phyloP scores from a whole-genome alignment of 2,888 invertebrate species.

The Mythimna loreyi region DNA sequence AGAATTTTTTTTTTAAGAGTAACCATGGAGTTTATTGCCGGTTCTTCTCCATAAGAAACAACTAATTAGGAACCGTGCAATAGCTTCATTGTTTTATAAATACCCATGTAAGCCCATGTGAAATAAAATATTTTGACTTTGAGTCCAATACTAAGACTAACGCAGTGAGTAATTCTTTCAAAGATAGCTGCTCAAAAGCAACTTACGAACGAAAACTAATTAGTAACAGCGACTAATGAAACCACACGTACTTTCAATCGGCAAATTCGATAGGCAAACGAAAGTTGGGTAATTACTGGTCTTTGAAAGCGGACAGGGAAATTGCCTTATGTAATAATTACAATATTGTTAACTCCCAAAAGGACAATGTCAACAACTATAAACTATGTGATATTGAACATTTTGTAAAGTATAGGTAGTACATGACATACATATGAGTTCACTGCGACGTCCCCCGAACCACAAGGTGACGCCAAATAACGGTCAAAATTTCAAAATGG shows the following conservation, averaged over 20 bases:
- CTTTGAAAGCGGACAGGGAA: conserved; percentile 19
- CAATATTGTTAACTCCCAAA: neutral
- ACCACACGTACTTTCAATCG: conserved; percentile 18
- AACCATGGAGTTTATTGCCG: too few species aligned
- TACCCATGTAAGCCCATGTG: too few species aligned
- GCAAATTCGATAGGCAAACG: conserved; percentile 9
- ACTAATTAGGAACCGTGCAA: too few species aligned
- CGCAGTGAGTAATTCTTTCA: conserved; percentile 10
- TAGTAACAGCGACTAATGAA: conserved; percentile 24
- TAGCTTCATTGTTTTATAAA: too few species aligned
- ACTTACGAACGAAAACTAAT: conserved; percentile 9
- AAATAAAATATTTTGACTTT: too few species aligned
- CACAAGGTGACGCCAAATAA: conserved; percentile 63
- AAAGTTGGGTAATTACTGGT: conserved; percentile 31
- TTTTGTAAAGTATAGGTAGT: conserved; percentile 14
- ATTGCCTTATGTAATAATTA: conserved; percentile 13
- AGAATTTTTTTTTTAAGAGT: too few species aligned
- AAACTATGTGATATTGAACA: conserved; percentile 49
- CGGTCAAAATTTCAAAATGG: conserved; percentile 65
- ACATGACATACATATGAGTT: conserved; percentile 29
- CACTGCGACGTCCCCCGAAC: conserved; percentile 30
- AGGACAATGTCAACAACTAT: conserved; percentile 14
- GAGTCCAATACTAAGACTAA: neutral
- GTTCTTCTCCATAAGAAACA: too few species aligned
- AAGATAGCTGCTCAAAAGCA: conserved; percentile 9